Evolutionary conservation across 2,888 invertebrate genomes (phyloP), one percentile per base, ranked within the genome.

Genomic region (Mimas tiliae): DNA sequence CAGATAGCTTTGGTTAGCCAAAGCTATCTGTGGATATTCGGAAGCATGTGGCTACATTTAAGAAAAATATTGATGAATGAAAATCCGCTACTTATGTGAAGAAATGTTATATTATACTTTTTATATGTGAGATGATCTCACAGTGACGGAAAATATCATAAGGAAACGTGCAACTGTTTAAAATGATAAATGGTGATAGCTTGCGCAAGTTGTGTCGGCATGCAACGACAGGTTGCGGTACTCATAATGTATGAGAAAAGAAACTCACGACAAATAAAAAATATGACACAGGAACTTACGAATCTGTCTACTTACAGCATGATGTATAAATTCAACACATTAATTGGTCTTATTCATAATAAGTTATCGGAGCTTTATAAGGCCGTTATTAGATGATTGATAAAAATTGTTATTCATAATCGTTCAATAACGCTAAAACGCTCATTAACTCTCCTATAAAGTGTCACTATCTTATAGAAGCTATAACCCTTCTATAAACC

Each of bases 141-240:
- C 12, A 58, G 12, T 42, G 42, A 58, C 58, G 42, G 21, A 58
- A 58, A 12, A 58, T 38, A 19, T 42, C 58, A 58, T 12, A 42
- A 58, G 42, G 21, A 58, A 58, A 58, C 58, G 58, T 58, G 58
- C 58, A 58, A 58, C 38, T 58, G 19, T 42, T 58, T 58, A 42
- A 42, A 58, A 58, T 58, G 58, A 58, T 58, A 58, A 58, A 58
- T 12, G 58, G 42, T 12, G 42, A 42, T 58, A 58, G 42, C 42
- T 58, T 58, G 58, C 58, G 58, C 58, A 58, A 58, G 19, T 58
- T 42, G 58, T 42, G 58, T 58, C 58, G 19, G 58, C 58, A 42
- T 38, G 38, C 19, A 38, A 19, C 19, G 58, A 58, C 38, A 58
- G 58, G 58, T 19, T 14, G 19, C 58, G 12, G 58, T 6, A 12